Evolutionary conservation across 1,140 invertebrate genomes (phyloP).

Genomic region (Anoplolepis gracilipes): DNA sequence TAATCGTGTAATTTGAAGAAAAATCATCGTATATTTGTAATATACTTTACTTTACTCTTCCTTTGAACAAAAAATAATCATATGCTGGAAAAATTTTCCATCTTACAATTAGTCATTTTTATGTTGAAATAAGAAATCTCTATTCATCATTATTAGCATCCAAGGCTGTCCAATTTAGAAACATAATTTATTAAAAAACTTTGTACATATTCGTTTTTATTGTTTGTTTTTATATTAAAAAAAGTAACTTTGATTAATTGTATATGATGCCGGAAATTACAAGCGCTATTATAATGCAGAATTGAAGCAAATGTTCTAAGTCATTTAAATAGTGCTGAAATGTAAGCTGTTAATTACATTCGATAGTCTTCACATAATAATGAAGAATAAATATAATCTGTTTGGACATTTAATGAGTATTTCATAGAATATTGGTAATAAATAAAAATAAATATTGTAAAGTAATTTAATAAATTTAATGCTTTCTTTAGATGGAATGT

Average conservation of each 20-base stretch:
- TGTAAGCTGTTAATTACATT: not conserved
- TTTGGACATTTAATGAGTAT: not conserved
- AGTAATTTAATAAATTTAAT: not conserved
- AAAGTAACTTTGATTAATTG: not conserved
- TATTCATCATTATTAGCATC: not conserved
- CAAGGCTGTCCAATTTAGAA: not conserved
- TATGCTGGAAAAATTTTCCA: not conserved
- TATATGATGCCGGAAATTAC: not conserved
- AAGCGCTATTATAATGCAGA: not conserved
- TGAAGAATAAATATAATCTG: not conserved
- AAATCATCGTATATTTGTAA: not conserved
- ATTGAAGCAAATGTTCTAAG: not conserved
- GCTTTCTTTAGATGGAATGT: not conserved
- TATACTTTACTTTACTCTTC: not conserved
- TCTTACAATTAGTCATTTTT: not conserved
- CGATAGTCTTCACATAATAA: not conserved
- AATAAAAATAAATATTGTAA: not conserved
- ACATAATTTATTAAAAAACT: constrained; percentile 1
- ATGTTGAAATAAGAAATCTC: not conserved
- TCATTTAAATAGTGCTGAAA: not conserved
- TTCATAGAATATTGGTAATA: not conserved
- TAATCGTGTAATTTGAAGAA: not conserved
- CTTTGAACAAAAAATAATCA: not conserved
- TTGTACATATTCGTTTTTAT: not conserved
- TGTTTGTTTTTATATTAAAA: not conserved